These are phyloP conservation scores for Bufo bufo DNA, from an alignment of 2,113 vertebrate species.

Conservation along the genomic window DNA sequence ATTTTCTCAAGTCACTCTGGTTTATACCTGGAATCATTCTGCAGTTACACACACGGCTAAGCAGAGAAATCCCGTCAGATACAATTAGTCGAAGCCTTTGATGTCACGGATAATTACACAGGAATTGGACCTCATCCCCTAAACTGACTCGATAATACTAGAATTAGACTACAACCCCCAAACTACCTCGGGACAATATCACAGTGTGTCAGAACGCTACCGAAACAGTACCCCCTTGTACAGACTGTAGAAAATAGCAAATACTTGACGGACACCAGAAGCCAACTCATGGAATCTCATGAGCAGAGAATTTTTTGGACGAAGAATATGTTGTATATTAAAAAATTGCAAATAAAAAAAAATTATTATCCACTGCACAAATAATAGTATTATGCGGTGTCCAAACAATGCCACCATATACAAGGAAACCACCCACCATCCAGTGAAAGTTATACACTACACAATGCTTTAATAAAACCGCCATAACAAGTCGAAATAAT, in stretches of 20 bases:
- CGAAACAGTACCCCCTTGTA: background rate
- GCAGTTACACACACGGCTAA: background rate
- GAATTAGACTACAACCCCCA: constrained; percentile 24
- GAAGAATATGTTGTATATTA: background rate
- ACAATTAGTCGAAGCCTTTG: constrained; percentile 19
- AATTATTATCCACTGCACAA: background rate
- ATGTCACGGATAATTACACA: constrained; percentile 8
- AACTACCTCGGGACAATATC: constrained; percentile 7
- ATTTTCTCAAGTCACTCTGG: background rate
- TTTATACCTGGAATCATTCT: background rate
- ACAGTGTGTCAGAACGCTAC: background rate
- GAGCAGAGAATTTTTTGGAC: no score
- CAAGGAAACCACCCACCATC: no score
- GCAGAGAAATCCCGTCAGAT: background rate
- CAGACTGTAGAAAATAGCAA: background rate
- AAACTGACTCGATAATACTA: constrained; percentile 23
- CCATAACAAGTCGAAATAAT: background rate
- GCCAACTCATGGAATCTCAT: no score
- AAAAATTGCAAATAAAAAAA: background rate
- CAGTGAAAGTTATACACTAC: background rate
- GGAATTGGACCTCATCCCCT: constrained; percentile 35
- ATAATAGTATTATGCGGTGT: background rate
- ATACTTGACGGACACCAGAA: background rate
- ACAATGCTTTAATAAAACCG: background rate
- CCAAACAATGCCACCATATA: no score